Conservation (phyloP, 2,888 invertebrate species). For the Horisme vitalbata region DNA sequence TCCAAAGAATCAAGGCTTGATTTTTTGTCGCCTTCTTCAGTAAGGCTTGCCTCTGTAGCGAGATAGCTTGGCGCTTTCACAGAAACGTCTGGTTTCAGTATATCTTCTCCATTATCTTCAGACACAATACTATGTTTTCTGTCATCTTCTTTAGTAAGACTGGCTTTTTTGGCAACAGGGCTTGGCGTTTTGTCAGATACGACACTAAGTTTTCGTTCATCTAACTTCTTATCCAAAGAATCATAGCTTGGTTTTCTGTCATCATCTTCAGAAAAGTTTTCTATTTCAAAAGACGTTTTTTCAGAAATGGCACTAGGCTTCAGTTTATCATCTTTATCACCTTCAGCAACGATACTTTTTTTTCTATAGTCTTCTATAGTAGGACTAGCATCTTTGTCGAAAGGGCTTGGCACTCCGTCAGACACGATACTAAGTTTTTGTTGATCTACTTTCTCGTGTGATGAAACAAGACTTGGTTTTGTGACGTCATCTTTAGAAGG, state of each 20-base stretch:
- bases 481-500: too few relatives aligned
- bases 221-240: conserved; percentile 8
- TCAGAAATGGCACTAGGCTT: not conserved
- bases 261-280: too few relatives aligned
- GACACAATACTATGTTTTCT: conserved; percentile 6
- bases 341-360: conserved; percentile 2
- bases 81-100: too few relatives aligned
- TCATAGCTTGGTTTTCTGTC: too few relatives aligned
- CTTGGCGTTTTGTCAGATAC: conserved; percentile 17
- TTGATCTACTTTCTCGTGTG: not conserved
- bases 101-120: too few relatives aligned
- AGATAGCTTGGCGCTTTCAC: too few relatives aligned
- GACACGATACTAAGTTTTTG: not conserved
- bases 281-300: too few relatives aligned
- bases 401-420: not conserved
- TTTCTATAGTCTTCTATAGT: not conserved
- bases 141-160: conserved; percentile 13
- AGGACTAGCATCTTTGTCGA: not conserved
- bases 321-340: conserved; percentile 2
- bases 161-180: conserved; percentile 11
- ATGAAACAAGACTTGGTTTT: too few relatives aligned
- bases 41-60: too few relatives aligned
- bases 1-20: too few relatives aligned
- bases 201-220: conserved; percentile 13
- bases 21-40: too few relatives aligned